These are phyloP conservation scores for Drosophila takahashii DNA, from an alignment of 1,140 invertebrate species.

Conservation along the genomic window DNA sequence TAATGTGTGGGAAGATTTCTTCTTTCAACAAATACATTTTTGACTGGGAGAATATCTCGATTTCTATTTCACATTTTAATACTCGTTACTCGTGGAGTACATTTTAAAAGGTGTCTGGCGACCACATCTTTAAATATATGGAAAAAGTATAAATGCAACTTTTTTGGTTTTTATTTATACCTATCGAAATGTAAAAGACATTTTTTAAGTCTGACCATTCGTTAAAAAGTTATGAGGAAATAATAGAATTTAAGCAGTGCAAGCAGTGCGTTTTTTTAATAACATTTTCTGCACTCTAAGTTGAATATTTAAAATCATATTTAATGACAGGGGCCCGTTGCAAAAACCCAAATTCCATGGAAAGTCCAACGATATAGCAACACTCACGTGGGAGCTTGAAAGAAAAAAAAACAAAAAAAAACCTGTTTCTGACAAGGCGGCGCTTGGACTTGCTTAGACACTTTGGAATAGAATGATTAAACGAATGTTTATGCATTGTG, in stretches of 20 bases:
- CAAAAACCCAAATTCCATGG: neutral
- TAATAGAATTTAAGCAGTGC: too few species aligned
- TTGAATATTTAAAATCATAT: neutral
- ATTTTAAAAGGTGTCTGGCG: too few species aligned
- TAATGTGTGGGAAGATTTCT: neutral
- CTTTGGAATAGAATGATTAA: constrained; percentile 75
- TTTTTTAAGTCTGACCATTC: too few species aligned
- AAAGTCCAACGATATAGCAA: constrained; percentile 3
- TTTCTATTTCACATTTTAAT: too few species aligned
- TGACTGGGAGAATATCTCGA: neutral
- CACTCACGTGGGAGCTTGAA: constrained; percentile 31
- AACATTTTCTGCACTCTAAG: too few species aligned
- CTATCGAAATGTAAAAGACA: too few species aligned
- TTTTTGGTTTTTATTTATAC: too few species aligned
- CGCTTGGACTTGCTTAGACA: constrained; percentile 67
- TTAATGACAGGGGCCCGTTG: neutral
- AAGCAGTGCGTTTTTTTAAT: too few species aligned
- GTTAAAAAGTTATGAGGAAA: too few species aligned
- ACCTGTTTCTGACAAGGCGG: constrained; percentile 52
- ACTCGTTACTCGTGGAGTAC: too few species aligned
- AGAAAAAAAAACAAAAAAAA: constrained; percentile 6
- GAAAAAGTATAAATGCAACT: too few species aligned
- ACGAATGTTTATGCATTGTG: constrained; percentile 75
- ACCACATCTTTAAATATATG: too few species aligned
- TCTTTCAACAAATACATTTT: neutral